Evolutionary conservation across 2,113 vertebrate species (phyloP), one percentile per base, ranked within the genome.

Genomic region (Dascyllus trimaculatus): DNA sequence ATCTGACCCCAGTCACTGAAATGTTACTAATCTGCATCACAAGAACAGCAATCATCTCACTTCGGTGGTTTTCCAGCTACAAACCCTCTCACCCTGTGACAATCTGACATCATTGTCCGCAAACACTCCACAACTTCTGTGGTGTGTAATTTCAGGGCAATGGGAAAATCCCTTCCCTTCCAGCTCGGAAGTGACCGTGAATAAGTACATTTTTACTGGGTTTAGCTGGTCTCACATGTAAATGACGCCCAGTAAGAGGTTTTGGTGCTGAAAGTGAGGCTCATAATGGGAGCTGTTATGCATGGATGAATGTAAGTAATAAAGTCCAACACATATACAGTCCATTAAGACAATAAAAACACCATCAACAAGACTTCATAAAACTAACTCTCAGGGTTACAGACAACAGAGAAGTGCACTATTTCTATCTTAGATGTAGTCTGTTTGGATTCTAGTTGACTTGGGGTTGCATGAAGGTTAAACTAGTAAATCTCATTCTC

Each of bases 21-120:
- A 84, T 66, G 78, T 78, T 87, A 73, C 81, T 81, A 87, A 86
- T 89, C 80, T 87, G 65, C 78, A 85, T 88, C 74, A 91, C 61
- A 88, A 90, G 85, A 89, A 69, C 66, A 49, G 66, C 80, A 71
- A 78, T 88, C 72, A 78, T 79, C 74, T 77, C 86, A 84, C 82
- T 78, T 85, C 51, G 54, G 81, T 13, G 78, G 78, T 81, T 85
- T 85, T 75, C 67, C 59, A 26, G 48, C 71, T 74, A 62, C 78
- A 89, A 46, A 80, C 71, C 74, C 79, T 74, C 43, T 80, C 57
- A 21, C 53, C 60, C 70, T 71, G 26, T 25, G 82, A 84, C 75
- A 77, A 64, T 72, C 58, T 88, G 82, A 85, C 81, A 71, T 89
- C 86, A 78, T 57, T 75, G 40, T 71, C 82, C 43, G 1, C 75